These are phyloP conservation scores for Sinocyclocheilus anshuiensis DNA, from an alignment of 2,113 vertebrate species.

Conservation along the genomic window DNA sequence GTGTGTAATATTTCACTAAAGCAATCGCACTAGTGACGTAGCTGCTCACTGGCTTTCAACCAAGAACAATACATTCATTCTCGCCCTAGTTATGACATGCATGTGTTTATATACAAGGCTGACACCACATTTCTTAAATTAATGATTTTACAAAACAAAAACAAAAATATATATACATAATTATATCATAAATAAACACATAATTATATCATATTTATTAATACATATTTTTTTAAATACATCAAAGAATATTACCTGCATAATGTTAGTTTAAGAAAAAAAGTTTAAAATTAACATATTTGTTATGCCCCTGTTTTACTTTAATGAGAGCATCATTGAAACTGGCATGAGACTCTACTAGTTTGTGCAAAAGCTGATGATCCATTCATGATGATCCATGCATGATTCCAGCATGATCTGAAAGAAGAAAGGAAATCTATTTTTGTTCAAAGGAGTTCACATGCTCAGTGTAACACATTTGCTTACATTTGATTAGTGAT, in stretches of 20 bases:
- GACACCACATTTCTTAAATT: background rate
- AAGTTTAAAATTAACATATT: background rate
- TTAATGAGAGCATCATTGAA: background rate
- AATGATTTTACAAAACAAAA: background rate
- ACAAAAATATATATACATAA: no score
- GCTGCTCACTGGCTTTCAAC: background rate
- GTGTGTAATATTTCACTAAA: background rate
- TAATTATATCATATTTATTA: no score
- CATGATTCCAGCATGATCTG: conserved; percentile 5
- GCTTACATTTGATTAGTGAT: background rate
- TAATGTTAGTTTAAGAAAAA: no score
- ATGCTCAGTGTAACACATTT: background rate
- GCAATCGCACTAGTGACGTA: background rate
- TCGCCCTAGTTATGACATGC: background rate
- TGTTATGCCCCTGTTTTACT: background rate
- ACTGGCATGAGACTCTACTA: background rate
- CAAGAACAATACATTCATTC: background rate
- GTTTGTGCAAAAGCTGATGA: conserved; percentile 22
- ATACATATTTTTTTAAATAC: background rate
- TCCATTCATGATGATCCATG: background rate
- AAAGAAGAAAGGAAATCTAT: background rate
- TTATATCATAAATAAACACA: no score
- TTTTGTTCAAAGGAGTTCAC: conserved; percentile 14
- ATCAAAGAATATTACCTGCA: background rate
- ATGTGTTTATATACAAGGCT: background rate